phyloP scores from a whole-genome alignment of 23 tunicate genomes.

The Halocynthia aurantium region DNA sequence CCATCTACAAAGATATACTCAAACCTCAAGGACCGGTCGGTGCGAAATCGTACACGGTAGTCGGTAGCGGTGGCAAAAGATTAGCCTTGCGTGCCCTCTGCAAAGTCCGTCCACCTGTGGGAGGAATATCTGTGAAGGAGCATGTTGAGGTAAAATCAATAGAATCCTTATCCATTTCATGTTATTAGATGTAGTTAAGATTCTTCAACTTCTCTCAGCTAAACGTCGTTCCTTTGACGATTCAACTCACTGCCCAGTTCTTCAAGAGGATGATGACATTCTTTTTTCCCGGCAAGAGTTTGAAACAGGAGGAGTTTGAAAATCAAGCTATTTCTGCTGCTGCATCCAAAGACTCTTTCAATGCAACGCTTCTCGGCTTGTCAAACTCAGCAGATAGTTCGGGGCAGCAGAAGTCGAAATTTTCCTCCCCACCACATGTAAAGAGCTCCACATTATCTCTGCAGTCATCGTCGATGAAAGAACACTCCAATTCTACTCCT shows the following conservation, averaged over 20 bases:
- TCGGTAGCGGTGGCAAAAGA: conserved; percentile 70
- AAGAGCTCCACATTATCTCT: neutral
- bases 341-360: conserved; percentile 5
- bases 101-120: conserved; percentile 91
- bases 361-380: conserved; percentile 25
- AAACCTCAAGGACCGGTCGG: conserved; percentile 70
- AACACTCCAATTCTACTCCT: neutral
- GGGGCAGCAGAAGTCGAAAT: neutral
- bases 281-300: conserved; percentile 73
- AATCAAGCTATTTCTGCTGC: neutral
- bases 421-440: conserved; percentile 3
- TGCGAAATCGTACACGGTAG: conserved; percentile 40
- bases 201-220: conserved; percentile 31
- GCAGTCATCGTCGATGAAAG: neutral
- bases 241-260: conserved; percentile 81
- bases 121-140: conserved; percentile 95
- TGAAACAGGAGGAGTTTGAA: conserved; percentile 31
- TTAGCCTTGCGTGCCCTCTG: conserved; percentile 77
- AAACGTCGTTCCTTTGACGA: conserved; percentile 76
- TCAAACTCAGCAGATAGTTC: conserved; percentile 8
- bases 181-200: too few relatives aligned
- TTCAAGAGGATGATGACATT: conserved; percentile 73
- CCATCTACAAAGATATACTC: conserved; percentile 77
- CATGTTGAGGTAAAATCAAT: conserved; percentile 69
- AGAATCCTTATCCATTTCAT: neutral